Percentiles rank a stretch among this genome's conserved stretches.
These are phyloP conservation scores for Phthorimaea operculella DNA, from an alignment of 1,140 invertebrate genomes.

Conservation along the genomic window DNA sequence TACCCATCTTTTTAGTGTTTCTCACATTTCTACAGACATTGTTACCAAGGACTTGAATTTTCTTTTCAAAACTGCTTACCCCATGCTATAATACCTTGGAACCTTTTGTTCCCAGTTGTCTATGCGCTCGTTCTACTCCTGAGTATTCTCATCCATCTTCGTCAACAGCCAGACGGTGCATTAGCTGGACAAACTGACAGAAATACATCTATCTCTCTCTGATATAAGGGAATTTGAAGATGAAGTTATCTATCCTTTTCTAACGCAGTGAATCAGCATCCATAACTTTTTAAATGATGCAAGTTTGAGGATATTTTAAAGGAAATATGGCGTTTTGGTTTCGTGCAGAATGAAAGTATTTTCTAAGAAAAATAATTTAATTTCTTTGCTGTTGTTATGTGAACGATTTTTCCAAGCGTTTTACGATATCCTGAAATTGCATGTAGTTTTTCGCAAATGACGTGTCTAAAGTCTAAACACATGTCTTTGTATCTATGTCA, in stretches of 20 bases:
- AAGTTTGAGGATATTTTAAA: slow-evolving; percentile 14
- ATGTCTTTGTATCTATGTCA: too few species aligned
- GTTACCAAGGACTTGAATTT: too few species aligned
- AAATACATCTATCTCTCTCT: slow-evolving; percentile 30
- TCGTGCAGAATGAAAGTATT: too few species aligned
- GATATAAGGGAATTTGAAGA: slow-evolving; percentile 8
- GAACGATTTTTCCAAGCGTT: slow-evolving; percentile 42
- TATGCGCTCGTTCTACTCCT: slow-evolving; percentile 47
- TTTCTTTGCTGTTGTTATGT: slow-evolving; percentile 48
- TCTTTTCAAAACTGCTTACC: too few species aligned
- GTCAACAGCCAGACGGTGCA: slow-evolving; percentile 49
- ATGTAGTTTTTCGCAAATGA: too few species aligned
- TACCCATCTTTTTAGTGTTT: too few species aligned
- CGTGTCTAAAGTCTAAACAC: too few species aligned
- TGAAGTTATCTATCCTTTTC: slow-evolving; percentile 29
- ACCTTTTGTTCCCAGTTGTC: slow-evolving; percentile 16
- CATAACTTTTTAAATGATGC: slow-evolving; percentile 32
- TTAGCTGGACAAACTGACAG: slow-evolving; percentile 36
- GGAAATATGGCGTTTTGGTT: slow-evolving; percentile 1
- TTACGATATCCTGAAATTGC: slow-evolving; percentile 37
- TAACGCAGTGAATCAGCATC: slow-evolving; percentile 47
- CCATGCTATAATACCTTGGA: neutral
- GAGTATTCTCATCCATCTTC: slow-evolving; percentile 55
- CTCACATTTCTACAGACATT: too few species aligned
- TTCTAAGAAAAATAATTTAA: slow-evolving; percentile 37